Percentiles rank a stretch among this genome's conserved stretches.
Conservation (phyloP, 1,140 invertebrate species). For the Mycetomoellerius zeteki region DNA sequence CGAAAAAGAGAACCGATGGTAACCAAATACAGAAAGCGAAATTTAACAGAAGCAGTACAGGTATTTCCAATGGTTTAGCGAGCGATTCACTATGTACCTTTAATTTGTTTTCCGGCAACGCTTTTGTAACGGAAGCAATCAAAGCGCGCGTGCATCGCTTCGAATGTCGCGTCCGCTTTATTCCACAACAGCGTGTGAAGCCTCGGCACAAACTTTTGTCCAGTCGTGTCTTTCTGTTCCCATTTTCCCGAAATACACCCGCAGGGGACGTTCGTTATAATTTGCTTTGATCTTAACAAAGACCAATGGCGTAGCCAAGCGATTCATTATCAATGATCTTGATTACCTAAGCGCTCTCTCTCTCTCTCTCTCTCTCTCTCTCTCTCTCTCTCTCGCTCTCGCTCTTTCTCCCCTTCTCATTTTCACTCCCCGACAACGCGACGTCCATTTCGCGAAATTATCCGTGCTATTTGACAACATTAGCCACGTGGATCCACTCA, state of each 20-base stretch:
- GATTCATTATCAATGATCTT: slow-evolving; percentile 42
- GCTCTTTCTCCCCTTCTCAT: not conserved
- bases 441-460: slow-evolving; percentile 65
- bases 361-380: not conserved
- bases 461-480: slow-evolving; percentile 38
- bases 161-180: slow-evolving; percentile 33
- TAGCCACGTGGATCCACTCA: slow-evolving; percentile 43
- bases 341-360: slow-evolving; percentile 38
- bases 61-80: slow-evolving; percentile 10
- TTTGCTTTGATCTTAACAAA: slow-evolving; percentile 25
- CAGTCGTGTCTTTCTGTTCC: slow-evolving; percentile 25
- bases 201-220: slow-evolving; percentile 33
- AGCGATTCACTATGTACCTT: slow-evolving; percentile 1
- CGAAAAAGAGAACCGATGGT: not conserved
- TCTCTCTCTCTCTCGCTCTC: not conserved
- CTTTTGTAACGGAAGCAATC: slow-evolving; percentile 32
- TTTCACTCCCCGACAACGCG: not conserved
- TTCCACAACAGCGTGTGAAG: not conserved
- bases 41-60: slow-evolving; percentile 6
- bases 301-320: not conserved
- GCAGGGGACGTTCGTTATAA: slow-evolving; percentile 37
- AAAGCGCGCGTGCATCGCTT: slow-evolving; percentile 4
- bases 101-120: slow-evolving; percentile 1
- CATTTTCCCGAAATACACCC: slow-evolving; percentile 43
- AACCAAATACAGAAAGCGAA: not conserved